Evolutionary conservation across 2,888 invertebrate genomes (phyloP), one percentile per base, ranked within the genome.

Genomic region (Dione juno): DNA sequence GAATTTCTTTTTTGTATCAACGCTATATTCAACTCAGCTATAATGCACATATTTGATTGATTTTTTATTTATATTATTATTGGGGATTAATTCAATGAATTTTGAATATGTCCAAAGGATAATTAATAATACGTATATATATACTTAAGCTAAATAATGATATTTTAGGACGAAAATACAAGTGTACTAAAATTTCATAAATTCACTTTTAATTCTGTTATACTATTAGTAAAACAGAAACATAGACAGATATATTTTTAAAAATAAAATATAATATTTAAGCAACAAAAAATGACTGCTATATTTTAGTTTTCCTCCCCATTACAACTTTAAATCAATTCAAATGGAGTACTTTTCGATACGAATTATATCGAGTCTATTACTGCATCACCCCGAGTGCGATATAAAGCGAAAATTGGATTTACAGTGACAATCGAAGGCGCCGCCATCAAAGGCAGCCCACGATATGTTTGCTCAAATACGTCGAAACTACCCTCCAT

Each of bases 361-460:
- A 43, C 16, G 68, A 69, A 64, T 69, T 64, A 69, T 69, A 69
- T 54, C 54, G 45, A 70, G 76, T 75, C 70, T 76, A 77, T 77
- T 77, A 79, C 77, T 75, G 74, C 74, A 76, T 80, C 81, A 79
- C 83, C 85, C 88, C 84, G 86, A 87, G 89, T 84, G 80, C 88
- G 87, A 89, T 92, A 89, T 91, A 89, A 87, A 90, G 88, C 88
- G 88, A 88, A 91, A 93, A 93, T 93, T 93, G 90, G 88, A 92
- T 93, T 93, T 90, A 88, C 86, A 89, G 88, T 92, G 90, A 93
- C 92, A 90, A 93, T 90, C 87, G 90, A 82, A 88, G 86, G 88
- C 87, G 87, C 86, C 88, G 85, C 90, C 87, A 89, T 92, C 91
- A 92, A 91, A 90, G 83, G 84, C 87, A 83, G 87, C 87, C 91